phyloP scores from a whole-genome alignment of 2,113 vertebrate genomes.

The Entelurus aequoreus region DNA sequence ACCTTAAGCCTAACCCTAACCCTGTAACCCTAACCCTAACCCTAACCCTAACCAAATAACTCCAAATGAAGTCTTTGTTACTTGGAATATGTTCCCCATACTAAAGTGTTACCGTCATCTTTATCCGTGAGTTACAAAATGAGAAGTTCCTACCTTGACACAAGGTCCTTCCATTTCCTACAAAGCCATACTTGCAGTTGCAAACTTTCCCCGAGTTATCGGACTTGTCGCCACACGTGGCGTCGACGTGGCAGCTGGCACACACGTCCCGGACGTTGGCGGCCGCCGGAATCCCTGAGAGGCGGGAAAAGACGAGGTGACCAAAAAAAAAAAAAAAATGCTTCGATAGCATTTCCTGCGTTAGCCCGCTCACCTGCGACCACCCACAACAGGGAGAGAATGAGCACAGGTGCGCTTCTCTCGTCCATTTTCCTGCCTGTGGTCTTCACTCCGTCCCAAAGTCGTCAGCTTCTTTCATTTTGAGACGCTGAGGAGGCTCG shows the following conservation, averaged over 20 bases:
- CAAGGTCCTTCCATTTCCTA: constrained; percentile 83
- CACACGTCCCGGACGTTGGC: constrained; percentile 73
- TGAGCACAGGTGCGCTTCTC: constrained; percentile 6
- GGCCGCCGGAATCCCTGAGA: constrained; percentile 22
- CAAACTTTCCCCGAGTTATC: constrained; percentile 80
- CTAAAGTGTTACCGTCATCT: no score
- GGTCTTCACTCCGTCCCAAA: constrained; percentile 19
- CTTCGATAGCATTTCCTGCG: not conserved
- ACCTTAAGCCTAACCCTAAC: rapidly evolving
- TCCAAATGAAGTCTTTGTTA: no score
- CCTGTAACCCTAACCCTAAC: no score
- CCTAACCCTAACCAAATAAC: no score
- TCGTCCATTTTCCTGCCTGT: constrained; percentile 32
- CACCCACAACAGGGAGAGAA: constrained; percentile 37
- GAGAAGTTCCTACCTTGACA: constrained; percentile 75
- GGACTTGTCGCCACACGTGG: constrained; percentile 76
- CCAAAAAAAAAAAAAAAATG: not conserved
- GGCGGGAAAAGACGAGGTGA: not conserved
- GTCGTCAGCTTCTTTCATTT: constrained; percentile 16
- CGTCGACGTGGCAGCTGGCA: constrained; percentile 79
- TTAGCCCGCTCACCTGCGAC: constrained; percentile 26
- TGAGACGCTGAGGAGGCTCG: constrained; percentile 10
- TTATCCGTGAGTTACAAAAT: no score
- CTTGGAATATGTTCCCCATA: no score
- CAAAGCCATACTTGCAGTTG: constrained; percentile 90